phyloP scores from a whole-genome alignment of 2,113 vertebrate genomes.

The Cariama cristata region DNA sequence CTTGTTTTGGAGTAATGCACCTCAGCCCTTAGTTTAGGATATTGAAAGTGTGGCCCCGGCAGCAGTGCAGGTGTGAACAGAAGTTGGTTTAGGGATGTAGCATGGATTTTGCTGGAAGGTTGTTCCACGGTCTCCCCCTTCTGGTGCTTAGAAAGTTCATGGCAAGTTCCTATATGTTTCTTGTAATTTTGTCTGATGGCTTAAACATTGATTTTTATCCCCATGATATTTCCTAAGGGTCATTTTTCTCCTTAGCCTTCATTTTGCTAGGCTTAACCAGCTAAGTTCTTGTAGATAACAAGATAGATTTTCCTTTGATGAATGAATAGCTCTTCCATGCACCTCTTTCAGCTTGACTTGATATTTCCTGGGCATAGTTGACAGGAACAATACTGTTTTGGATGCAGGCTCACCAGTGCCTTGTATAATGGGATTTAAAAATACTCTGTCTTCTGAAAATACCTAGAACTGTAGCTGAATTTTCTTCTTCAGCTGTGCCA shows the following conservation, averaged over 20 bases:
- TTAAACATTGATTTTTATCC: slow-evolving; percentile 14
- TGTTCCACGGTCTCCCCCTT: slow-evolving; percentile 61
- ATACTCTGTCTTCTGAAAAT: neutral
- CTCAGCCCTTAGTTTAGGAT: neutral
- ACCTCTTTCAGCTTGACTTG: neutral
- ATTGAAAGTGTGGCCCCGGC: neutral
- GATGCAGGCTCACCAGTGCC: neutral
- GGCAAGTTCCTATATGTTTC: neutral
- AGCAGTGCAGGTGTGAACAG: neutral
- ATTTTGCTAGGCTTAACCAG: slow-evolving; percentile 10
- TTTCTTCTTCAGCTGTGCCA: neutral
- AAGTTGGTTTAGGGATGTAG: neutral
- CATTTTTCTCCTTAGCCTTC: neutral
- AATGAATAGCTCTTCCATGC: neutral
- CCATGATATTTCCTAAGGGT: neutral
- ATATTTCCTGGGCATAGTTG: neutral
- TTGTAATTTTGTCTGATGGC: neutral
- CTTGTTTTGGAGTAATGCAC: neutral
- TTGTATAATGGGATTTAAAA: neutral
- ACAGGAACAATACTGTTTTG: neutral
- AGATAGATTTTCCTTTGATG: slow-evolving; percentile 14
- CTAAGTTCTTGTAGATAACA: neutral
- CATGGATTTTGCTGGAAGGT: neutral
- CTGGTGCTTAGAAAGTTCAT: slow-evolving; percentile 49
- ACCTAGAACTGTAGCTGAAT: neutral